These are phyloP conservation scores for Takifugu ocellatus DNA, from an alignment of 2,797 vertebrate species.

Conservation along the genomic window DNA sequence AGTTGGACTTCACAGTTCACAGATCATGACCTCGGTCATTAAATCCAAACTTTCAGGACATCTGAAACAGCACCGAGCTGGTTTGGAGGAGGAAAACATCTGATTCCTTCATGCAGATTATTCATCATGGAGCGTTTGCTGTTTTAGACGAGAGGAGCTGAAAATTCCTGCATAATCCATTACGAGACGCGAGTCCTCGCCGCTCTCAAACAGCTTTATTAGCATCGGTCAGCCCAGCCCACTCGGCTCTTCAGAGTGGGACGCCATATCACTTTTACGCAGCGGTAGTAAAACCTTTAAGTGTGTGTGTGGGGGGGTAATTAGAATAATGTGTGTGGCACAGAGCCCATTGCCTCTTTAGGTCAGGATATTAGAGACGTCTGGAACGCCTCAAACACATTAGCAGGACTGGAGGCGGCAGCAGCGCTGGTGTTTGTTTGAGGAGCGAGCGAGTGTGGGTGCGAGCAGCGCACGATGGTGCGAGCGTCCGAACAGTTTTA, in stretches of 20 bases:
- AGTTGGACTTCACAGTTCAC: no score
- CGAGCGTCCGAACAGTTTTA: no score
- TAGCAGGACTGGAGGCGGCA: conserved; percentile 39
- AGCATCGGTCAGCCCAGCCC: conserved; percentile 28
- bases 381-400: conserved; percentile 67
- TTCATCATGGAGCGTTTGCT: conserved; percentile 27
- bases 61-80: conserved; percentile 34
- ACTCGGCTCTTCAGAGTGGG: conserved; percentile 43
- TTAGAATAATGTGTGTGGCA: conserved; percentile 43
- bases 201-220: conserved; percentile 49
- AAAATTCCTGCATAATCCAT: conserved; percentile 47
- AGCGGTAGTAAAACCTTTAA: conserved; percentile 59
- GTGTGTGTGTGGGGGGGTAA: background rate
- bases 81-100: conserved; percentile 8
- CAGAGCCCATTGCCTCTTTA: conserved; percentile 57
- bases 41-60: conserved; percentile 5
- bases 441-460: conserved; percentile 14
- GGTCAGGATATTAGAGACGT: conserved; percentile 67
- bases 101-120: conserved; percentile 24
- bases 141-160: conserved; percentile 23
- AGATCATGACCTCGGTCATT: no score
- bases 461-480: no score
- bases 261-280: conserved; percentile 64
- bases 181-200: conserved; percentile 10
- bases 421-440: conserved; percentile 41